These are phyloP conservation scores for Halcyon smyrnensis DNA, from an alignment of 2,797 vertebrate species.

Conservation along the genomic window DNA sequence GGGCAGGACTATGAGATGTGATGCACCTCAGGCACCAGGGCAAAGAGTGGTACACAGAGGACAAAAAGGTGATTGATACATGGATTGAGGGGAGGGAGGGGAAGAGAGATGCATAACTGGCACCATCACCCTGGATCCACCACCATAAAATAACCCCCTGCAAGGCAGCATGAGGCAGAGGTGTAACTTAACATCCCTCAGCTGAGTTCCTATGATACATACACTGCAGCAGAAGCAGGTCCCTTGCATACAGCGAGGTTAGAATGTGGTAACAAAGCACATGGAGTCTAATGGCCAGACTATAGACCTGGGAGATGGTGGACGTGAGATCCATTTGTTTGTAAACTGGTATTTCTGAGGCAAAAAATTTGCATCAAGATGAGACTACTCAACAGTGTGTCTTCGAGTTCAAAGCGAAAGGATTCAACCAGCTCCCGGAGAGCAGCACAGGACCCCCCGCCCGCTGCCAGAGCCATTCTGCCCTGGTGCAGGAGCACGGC, in stretches of 20 bases:
- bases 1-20: not conserved
- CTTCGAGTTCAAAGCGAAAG: not conserved
- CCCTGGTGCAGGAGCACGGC: fast-evolving
- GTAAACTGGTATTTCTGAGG: not conserved
- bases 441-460: not conserved
- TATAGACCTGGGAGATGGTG: not conserved
- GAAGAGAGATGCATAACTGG: not conserved
- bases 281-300: not conserved
- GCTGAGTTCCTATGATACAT: not conserved
- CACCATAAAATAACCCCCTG: not conserved
- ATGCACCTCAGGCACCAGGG: not conserved
- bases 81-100: fast-evolving
- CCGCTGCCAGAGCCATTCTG: not conserved
- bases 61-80: not conserved
- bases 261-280: not conserved
- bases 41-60: not conserved
- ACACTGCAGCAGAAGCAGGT: not conserved
- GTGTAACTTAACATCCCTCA: not conserved
- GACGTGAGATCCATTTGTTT: not conserved
- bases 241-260: not conserved
- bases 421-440: not conserved
- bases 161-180: not conserved
- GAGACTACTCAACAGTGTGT: not conserved
- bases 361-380: not conserved
- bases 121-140: not conserved